Conservation (phyloP, 2,797 vertebrate species). For the Ispidina picta region DNA sequence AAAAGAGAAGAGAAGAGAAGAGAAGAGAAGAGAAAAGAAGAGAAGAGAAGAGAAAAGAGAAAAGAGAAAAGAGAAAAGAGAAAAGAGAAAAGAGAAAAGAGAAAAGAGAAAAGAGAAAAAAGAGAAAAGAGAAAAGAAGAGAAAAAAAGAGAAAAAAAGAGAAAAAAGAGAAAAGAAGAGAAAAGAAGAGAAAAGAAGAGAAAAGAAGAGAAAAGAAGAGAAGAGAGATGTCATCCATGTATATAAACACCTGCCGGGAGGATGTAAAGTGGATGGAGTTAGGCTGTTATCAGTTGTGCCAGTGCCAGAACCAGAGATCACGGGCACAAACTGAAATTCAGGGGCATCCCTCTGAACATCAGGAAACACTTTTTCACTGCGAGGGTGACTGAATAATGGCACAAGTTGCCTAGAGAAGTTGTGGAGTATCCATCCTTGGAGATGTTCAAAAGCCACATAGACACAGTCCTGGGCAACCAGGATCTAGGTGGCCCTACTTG, state of each 20-base stretch:
- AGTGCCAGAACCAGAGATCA: not conserved
- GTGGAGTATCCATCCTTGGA: not conserved
- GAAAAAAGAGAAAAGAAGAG: too few relatives aligned
- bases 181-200: too few relatives aligned
- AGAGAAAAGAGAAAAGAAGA: too few relatives aligned
- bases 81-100: too few relatives aligned
- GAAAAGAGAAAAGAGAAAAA: too few relatives aligned
- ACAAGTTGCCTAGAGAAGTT: not conserved
- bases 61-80: too few relatives aligned
- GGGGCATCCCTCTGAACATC: not conserved
- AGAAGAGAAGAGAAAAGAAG: too few relatives aligned
- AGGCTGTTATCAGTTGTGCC: not conserved
- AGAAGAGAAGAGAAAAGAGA: too few relatives aligned
- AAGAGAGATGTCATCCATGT: not conserved
- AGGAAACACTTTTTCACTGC: not conserved
- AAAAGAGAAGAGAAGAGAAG: too few relatives aligned
- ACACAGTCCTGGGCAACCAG: not conserved
- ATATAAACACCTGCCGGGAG: not conserved
- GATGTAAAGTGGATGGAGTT: rapidly evolving
- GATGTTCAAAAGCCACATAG: not conserved
- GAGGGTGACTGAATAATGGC: not conserved
- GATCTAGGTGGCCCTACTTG: not conserved
- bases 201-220: not conserved
- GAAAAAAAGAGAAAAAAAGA: too few relatives aligned
- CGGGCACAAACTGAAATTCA: not conserved